These are phyloP conservation scores for Pocillopora grandis DNA, from an alignment of 92 coral and sea anemone genomes.

Conservation along the genomic window DNA sequence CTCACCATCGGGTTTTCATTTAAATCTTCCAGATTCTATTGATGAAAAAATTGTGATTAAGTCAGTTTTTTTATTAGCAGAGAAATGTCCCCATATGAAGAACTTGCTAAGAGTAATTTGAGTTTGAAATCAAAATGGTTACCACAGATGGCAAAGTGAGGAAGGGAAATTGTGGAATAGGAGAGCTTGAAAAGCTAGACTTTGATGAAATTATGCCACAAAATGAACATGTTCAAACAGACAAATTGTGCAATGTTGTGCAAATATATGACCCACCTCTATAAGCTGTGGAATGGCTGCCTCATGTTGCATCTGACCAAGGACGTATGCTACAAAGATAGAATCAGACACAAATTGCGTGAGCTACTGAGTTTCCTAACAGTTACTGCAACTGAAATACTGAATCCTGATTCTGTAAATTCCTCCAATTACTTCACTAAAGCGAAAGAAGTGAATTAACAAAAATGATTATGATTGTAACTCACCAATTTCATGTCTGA, in stretches of 20 bases:
- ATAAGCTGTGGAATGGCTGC: conserved; percentile 86
- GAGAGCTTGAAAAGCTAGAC: no score
- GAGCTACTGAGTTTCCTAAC: no score
- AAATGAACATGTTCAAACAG: no score
- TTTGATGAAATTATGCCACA: no score
- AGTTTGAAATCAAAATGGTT: no score
- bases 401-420: no score
- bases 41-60: background rate
- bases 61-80: background rate
- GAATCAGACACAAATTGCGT: background rate
- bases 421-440: background rate
- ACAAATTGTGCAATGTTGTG: no score
- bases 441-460: background rate
- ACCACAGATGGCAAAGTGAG: no score
- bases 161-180: no score
- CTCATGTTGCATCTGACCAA: conserved; percentile 97
- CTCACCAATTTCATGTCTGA: conserved; percentile 96
- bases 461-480: background rate
- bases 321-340: conserved; percentile 76
- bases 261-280: conserved; percentile 47
- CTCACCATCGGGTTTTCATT: conserved; percentile 96
- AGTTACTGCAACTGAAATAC: no score
- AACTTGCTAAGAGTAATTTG: background rate
- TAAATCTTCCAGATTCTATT: conserved; percentile 81
- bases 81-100: background rate